Percentiles rank a stretch among this genome's conserved stretches.
phyloP scores from a whole-genome alignment of 2,113 vertebrate species.

The Probosciger aterrimus region DNA sequence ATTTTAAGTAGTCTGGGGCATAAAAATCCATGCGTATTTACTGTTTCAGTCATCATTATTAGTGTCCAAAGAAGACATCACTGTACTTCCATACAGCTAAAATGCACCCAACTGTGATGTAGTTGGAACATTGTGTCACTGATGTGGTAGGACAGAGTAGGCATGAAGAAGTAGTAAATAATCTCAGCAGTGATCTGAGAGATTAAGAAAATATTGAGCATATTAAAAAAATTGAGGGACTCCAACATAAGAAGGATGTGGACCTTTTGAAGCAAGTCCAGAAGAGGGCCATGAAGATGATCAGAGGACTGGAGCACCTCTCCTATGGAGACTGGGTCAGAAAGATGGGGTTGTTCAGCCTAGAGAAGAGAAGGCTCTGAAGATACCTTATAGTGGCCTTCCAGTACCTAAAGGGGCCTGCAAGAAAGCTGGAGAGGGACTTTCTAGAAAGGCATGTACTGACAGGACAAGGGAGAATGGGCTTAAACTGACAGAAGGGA shows the following conservation, averaged over 20 bases:
- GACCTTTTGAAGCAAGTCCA: background rate
- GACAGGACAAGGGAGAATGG: background rate
- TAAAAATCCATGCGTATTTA: background rate
- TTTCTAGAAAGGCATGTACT: background rate
- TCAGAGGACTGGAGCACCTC: background rate
- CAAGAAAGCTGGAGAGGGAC: background rate
- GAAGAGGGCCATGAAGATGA: background rate
- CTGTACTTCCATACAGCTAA: background rate
- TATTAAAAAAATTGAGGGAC: background rate
- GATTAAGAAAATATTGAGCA: background rate
- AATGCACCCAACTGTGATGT: background rate
- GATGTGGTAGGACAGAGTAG: background rate
- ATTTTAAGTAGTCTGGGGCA: background rate
- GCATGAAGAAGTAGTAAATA: background rate
- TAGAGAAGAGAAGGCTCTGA: background rate
- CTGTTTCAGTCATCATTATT: background rate
- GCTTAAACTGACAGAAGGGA: background rate
- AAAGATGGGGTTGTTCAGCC: background rate
- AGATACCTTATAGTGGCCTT: background rate
- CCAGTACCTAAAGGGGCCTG: background rate
- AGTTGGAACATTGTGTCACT: background rate
- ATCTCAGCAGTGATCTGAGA: background rate
- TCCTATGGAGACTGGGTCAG: background rate
- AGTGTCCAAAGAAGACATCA: background rate
- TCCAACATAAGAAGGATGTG: background rate